Percentiles rank a stretch among this genome's conserved stretches.
Conservation (phyloP, 2,888 invertebrate genomes). For the Mylabris sibirica region DNA sequence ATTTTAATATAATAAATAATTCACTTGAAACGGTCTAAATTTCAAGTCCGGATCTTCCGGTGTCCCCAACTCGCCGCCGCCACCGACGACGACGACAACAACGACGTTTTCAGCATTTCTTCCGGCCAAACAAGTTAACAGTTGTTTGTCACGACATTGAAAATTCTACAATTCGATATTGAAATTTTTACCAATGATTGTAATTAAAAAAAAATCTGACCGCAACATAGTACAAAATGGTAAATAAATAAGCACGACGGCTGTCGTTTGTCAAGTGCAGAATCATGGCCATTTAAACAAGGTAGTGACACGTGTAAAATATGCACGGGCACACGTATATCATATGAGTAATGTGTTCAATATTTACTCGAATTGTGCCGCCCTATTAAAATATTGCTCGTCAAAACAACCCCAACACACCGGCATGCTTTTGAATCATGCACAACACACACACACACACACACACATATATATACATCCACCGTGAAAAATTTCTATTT, state of each 20-base stretch:
- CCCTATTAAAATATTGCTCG: conserved; percentile 34
- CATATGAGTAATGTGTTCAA: conserved; percentile 54
- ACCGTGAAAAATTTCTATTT: conserved; percentile 9
- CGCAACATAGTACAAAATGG: conserved; percentile 34
- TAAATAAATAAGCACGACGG: conserved; percentile 43
- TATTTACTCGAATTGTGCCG: conserved; percentile 48
- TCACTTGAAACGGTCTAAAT: conserved; percentile 4
- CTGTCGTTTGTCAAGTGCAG: conserved; percentile 52
- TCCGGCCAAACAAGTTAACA: conserved; percentile 17
- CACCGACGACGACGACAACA: too few species aligned
- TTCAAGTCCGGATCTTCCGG: conserved; percentile 30
- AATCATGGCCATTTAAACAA: conserved; percentile 57
- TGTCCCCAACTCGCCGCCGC: conserved; percentile 23
- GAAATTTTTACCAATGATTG: not conserved
- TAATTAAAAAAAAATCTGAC: conserved; percentile 13
- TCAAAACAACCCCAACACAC: conserved; percentile 25
- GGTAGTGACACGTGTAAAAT: conserved; percentile 56
- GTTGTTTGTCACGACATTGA: not conserved
- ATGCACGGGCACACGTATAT: conserved; percentile 57
- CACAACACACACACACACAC: not conserved
- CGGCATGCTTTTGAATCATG: conserved; percentile 24
- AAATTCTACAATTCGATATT: not conserved
- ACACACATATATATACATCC: too few species aligned
- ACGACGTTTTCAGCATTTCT: conserved; percentile 30
- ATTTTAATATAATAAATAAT: not conserved